Evolutionary conservation across 1,140 invertebrate genomes (phyloP).

Genomic region (Camponotus floridanus): DNA sequence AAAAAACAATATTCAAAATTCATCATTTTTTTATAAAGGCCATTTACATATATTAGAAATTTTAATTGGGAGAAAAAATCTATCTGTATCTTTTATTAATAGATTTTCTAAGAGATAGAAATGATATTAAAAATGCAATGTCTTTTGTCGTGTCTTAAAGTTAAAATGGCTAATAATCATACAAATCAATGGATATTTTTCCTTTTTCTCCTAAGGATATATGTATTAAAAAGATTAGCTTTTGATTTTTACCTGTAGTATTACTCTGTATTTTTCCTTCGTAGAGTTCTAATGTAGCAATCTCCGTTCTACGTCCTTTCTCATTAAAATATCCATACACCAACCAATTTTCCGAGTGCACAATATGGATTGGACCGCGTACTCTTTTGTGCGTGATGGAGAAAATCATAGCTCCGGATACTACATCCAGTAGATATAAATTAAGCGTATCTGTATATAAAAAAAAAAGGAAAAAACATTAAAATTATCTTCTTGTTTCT

Average conservation of each 20-base stretch:
- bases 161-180: background rate
- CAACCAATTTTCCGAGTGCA: constrained; percentile 99
- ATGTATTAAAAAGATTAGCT: background rate
- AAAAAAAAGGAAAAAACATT: constrained; percentile 68
- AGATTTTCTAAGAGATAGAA: background rate
- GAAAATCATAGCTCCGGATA: constrained; percentile 93
- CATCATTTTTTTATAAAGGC: background rate
- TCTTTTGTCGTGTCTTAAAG: background rate
- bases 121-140: background rate
- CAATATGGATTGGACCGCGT: constrained; percentile 93
- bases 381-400: constrained; percentile 93
- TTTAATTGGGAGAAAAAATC: background rate
- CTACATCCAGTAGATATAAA: constrained; percentile 95
- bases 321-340: constrained; percentile 98
- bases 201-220: background rate
- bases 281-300: constrained; percentile 97
- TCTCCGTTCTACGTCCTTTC: constrained; percentile 96
- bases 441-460: constrained; percentile 89
- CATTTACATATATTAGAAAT: background rate
- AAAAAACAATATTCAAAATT: constrained; percentile 1
- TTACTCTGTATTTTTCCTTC: constrained; percentile 96
- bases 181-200: background rate
- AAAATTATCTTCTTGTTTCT: constrained; percentile 18
- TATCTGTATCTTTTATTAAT: background rate
- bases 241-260: constrained; percentile 87